These are phyloP conservation scores for Calidris pygmaea DNA, from an alignment of 2,113 vertebrate genomes.

Conservation along the genomic window DNA sequence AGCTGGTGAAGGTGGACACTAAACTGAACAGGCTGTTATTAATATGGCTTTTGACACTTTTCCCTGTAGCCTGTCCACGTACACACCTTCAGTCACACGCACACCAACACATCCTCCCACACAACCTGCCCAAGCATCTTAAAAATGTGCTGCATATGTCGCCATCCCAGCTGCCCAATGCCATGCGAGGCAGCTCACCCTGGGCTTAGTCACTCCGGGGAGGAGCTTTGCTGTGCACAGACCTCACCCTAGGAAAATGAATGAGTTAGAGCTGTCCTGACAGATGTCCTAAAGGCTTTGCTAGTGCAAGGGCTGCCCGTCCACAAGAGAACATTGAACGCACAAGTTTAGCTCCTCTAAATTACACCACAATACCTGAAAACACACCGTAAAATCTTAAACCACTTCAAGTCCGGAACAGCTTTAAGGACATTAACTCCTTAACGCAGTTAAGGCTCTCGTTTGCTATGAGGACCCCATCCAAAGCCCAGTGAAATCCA, in stretches of 20 bases:
- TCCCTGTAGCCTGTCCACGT: background rate
- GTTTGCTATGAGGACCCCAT: background rate
- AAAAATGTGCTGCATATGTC: rapidly evolving
- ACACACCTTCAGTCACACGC: background rate
- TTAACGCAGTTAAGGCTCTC: background rate
- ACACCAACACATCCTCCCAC: background rate
- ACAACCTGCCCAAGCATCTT: background rate
- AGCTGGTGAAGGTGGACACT: rapidly evolving
- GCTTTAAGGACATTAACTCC: constrained; percentile 1
- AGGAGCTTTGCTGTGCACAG: background rate
- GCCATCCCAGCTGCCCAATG: background rate
- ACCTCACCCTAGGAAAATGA: background rate
- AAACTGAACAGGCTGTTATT: background rate
- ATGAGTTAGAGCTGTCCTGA: background rate
- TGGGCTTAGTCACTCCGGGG: rapidly evolving
- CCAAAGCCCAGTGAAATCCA: background rate
- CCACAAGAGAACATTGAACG: background rate
- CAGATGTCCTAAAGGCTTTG: background rate
- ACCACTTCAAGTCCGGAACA: background rate
- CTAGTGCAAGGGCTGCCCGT: background rate
- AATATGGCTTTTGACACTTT: background rate
- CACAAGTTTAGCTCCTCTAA: background rate
- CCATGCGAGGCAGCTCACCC: rapidly evolving
- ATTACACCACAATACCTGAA: background rate
- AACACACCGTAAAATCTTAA: background rate